phyloP scores from a whole-genome alignment of 2,888 invertebrate genomes.

The Baronia brevicornis region DNA sequence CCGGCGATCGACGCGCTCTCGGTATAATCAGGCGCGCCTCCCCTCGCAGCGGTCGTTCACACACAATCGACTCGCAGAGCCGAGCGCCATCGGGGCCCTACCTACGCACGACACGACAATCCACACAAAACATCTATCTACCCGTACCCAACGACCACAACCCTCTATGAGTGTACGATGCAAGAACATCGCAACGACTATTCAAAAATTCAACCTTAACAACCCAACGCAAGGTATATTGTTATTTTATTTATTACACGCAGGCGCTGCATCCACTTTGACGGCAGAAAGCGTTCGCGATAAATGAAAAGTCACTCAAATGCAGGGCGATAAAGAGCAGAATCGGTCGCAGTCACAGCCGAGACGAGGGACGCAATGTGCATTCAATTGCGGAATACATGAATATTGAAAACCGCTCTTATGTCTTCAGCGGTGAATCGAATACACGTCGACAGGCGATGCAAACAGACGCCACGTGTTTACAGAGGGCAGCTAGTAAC shows the following conservation, averaged over 20 bases:
- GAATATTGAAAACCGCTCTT: conserved; percentile 68
- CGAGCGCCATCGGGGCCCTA: conserved; percentile 42
- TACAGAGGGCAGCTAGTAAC: conserved; percentile 46
- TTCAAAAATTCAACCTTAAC: conserved; percentile 28
- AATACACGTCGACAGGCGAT: conserved; percentile 42
- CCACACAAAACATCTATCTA: conserved; percentile 55
- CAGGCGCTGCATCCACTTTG: conserved; percentile 42
- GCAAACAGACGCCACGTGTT: conserved; percentile 56
- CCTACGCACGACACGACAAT: conserved; percentile 61
- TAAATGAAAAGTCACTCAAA: conserved; percentile 42
- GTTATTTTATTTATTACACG: conserved; percentile 22
- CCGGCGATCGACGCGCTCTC: conserved; percentile 57
- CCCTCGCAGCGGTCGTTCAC: conserved; percentile 71
- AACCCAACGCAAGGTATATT: conserved; percentile 15
- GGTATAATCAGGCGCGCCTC: conserved; percentile 65
- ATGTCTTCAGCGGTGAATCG: conserved; percentile 50
- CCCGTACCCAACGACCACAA: conserved; percentile 56
- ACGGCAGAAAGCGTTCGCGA: conserved; percentile 26
- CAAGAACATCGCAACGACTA: conserved; percentile 25
- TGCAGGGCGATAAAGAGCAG: conserved; percentile 41
- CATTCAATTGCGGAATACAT: conserved; percentile 51
- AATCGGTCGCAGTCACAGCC: conserved; percentile 32
- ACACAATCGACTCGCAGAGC: conserved; percentile 55
- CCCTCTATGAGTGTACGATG: conserved; percentile 31
- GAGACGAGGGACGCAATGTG: conserved; percentile 50